A percentile compares a stretch with the other conserved stretches of the same genome.
Evolutionary conservation across 1,140 invertebrate genomes (phyloP).

Genomic region (Zaprionus kolodkinae): DNA sequence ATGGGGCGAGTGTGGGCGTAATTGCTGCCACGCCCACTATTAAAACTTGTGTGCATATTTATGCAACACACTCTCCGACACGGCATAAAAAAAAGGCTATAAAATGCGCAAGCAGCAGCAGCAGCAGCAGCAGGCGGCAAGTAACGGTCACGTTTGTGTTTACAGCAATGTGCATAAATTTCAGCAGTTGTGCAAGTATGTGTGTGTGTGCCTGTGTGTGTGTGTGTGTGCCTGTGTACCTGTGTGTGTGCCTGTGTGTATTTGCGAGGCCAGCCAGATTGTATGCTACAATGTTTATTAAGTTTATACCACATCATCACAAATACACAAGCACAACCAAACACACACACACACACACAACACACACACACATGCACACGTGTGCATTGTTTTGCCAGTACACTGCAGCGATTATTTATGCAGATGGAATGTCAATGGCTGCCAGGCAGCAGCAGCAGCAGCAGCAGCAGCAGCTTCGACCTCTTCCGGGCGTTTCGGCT

Average conservation of each 20-base stretch:
- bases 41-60: constrained; percentile 50
- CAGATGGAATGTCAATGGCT: constrained; percentile 67
- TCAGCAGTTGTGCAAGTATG: neutral
- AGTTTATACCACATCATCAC: constrained; percentile 57
- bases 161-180: constrained; percentile 51
- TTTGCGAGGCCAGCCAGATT: constrained; percentile 31
- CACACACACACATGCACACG: constrained; percentile 12
- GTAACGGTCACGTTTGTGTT: constrained; percentile 55
- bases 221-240: neutral
- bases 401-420: constrained; percentile 64
- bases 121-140: constrained; percentile 18
- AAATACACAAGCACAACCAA: constrained; percentile 5
- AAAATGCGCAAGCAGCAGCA: constrained; percentile 52
- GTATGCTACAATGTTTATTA: constrained; percentile 67
- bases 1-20: constrained; percentile 46
- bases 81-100: constrained; percentile 30
- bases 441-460: constrained; percentile 4
- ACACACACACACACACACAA: neutral
- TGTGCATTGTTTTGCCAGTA: constrained; percentile 18
- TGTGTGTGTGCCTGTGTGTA: neutral
- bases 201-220: constrained; percentile 14
- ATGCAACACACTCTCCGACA: constrained; percentile 51
- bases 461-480: constrained; percentile 5
- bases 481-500: constrained; percentile 46
- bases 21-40: constrained; percentile 53